A percentile compares a stretch with the other conserved stretches of the same genome.
These are phyloP conservation scores for Cettia cetti DNA, from an alignment of 2,113 vertebrate genomes.

Conservation along the genomic window DNA sequence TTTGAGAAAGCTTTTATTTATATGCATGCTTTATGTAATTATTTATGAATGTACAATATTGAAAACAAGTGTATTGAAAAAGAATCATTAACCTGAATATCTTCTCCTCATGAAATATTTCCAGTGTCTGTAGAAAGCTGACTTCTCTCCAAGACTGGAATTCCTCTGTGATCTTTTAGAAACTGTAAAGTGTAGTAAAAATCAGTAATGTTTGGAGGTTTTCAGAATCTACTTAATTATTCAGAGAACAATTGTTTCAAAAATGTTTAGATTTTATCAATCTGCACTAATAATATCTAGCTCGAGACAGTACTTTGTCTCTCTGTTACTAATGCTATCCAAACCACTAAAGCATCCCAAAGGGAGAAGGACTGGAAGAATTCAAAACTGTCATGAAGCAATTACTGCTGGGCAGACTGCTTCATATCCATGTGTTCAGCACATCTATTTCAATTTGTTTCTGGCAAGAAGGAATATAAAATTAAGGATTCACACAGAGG, in stretches of 20 bases:
- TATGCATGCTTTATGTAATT: background rate
- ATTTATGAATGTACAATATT: background rate
- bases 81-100: background rate
- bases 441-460: constrained; percentile 69
- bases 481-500: constrained; percentile 6
- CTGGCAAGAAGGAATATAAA: constrained; percentile 28
- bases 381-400: constrained; percentile 8
- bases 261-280: constrained; percentile 16
- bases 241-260: background rate
- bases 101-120: background rate
- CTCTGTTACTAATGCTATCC: background rate
- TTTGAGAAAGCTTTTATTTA: background rate
- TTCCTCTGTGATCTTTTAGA: background rate
- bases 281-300: constrained; percentile 1
- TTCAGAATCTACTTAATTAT: constrained; percentile 8
- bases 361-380: constrained; percentile 30
- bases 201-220: background rate
- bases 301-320: background rate
- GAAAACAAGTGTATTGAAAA: background rate
- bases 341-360: constrained; percentile 6
- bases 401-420: constrained; percentile 42
- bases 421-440: constrained; percentile 31
- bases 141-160: background rate
- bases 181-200: background rate
- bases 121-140: background rate